Conservation (phyloP, 2,888 invertebrate genomes). For the Athalia circularis region DNA sequence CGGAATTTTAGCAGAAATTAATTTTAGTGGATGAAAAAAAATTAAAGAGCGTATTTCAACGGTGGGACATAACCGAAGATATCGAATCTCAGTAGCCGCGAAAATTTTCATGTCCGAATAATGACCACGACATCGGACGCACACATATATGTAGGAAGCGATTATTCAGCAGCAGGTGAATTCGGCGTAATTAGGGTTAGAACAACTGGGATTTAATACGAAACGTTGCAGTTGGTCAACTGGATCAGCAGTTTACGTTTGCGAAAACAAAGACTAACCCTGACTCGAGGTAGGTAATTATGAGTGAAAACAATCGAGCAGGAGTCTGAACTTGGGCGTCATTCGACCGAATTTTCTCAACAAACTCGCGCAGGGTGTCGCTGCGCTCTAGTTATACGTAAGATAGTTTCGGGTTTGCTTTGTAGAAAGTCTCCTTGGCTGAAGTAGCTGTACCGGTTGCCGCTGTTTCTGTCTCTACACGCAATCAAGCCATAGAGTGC, state of each 20-base stretch:
- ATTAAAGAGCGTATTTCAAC: not conserved
- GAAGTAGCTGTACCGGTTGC: not conserved
- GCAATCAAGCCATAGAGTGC: conserved; percentile 12
- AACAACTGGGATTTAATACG: not conserved
- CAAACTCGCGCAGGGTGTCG: not conserved
- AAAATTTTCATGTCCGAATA: not conserved
- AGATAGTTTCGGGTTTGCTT: conserved; percentile 23
- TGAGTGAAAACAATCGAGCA: not conserved
- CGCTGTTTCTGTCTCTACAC: not conserved
- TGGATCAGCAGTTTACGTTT: conserved; percentile 12
- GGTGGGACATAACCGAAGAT: not conserved
- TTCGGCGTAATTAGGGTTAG: not conserved
- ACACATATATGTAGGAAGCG: no score
- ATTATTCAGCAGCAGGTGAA: not conserved
- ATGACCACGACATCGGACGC: no score
- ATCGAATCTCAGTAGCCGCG: no score
- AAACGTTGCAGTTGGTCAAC: not conserved
- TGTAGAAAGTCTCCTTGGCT: not conserved
- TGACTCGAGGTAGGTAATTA: not conserved
- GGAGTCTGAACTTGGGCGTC: not conserved
- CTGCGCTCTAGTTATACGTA: not conserved
- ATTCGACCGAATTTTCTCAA: not conserved
- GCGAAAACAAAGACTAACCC: not conserved
- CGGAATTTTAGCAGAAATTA: no score
- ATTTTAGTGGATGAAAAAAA: no score